phyloP scores from a whole-genome alignment of 2,113 vertebrate species.

The Rhinichthys klamathensis region DNA sequence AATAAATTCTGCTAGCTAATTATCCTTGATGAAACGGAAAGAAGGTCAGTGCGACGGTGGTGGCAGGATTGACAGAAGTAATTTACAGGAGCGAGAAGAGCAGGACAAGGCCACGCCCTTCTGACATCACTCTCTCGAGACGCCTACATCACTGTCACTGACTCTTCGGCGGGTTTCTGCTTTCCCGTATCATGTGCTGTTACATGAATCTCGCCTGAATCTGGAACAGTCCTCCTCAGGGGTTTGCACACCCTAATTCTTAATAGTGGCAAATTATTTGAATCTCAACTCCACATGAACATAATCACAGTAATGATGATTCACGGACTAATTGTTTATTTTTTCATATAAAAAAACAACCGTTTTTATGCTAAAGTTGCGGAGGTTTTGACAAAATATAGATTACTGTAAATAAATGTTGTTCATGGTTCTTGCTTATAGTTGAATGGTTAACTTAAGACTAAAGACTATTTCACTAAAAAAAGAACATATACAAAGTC shows the following conservation, averaged over 20 bases:
- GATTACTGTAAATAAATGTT: not conserved
- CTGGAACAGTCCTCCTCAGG: not conserved
- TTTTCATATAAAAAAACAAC: not conserved
- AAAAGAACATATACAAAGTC: not conserved
- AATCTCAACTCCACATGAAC: not conserved
- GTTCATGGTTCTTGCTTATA: not conserved
- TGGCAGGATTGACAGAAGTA: slow-evolving; percentile 53
- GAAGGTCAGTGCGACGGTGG: slow-evolving; percentile 63
- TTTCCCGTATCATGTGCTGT: not conserved
- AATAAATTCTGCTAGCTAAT: slow-evolving; percentile 76
- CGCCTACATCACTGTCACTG: not conserved
- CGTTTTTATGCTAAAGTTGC: not conserved
- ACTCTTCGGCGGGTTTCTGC: not conserved
- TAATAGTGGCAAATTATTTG: not conserved
- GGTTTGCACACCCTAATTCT: not conserved
- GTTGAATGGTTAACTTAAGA: not conserved
- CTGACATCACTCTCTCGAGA: slow-evolving; percentile 23
- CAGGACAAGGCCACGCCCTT: not conserved
- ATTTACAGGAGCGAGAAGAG: not conserved
- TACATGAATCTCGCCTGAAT: not conserved
- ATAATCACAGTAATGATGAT: not conserved
- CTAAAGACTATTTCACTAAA: not conserved
- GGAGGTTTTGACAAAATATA: not conserved
- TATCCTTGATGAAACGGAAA: slow-evolving; percentile 73
- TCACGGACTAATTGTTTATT: not conserved